Evolutionary conservation across 2,888 invertebrate species (phyloP), one percentile per base, ranked within the genome.

Genomic region (Drosophila lutescens): DNA sequence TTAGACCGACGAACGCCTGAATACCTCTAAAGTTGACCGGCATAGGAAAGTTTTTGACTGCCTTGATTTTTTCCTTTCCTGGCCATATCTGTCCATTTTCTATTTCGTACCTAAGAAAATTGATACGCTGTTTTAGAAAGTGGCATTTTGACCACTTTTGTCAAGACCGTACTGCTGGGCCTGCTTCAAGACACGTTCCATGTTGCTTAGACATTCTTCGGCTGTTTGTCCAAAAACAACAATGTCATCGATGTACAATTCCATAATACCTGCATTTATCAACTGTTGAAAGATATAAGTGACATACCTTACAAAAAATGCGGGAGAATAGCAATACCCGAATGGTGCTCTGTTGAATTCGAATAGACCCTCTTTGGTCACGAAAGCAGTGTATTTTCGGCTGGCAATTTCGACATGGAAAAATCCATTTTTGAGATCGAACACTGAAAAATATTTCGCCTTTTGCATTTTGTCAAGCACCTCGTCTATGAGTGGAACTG

Each of bases 401-500:
- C 38, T 38, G 38, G 38, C 13, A n/a, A 38, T 38, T 38, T n/a
- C n/a, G 38, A 38, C 38, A 8, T n/a, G 38, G n/a, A n/a, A 38
- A 38, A 38, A 38, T n/a, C n/a, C n/a, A n/a, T n/a, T 38, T n/a
- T n/a, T 38, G 8, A 38, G 38, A n/a, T 26, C 5, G 13, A 46
- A 34, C 12, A 34, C 12, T 12, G 34, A 34, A 34, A 34, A 34
- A 34, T 34, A 34, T 34, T 34, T 34, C 34, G 34, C 34, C 12
- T 34, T 34, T 34, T 34, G 34, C 34, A 34, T 34, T 12, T 34
- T 34, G 34, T 34, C 34, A 4, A 34, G 34, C 34, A 12, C 34
- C 12, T 34, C 34, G 34, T 34, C 34, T 34, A 34, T 46, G n/a
- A 46, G 46, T 26, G 46, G 46, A 46, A 26, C 44, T 60, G 59